Base-by-base conservation (phyloP, 1,140 invertebrate species). In the Drosophila ercepeae region DNA sequence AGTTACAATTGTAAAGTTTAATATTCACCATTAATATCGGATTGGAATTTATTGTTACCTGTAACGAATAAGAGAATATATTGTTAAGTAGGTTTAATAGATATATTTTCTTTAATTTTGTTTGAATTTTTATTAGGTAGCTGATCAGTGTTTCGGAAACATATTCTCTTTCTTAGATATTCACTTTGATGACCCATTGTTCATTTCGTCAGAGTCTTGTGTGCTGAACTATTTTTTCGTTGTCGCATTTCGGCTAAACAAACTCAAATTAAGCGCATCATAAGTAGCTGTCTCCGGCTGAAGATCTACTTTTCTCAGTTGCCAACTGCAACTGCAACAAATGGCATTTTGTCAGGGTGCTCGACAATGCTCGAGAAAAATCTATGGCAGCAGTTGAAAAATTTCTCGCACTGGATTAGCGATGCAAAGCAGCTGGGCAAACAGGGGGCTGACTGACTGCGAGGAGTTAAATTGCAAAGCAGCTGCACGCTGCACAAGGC, bases 401-500 rank as follows among this genome's bases (percentile, higher is more conserved):
- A 42, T 55, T 32, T 53, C 58, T 79, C 51, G 75, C 57, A 84
- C 71, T 78, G 79, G 77, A 86, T 86, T 86, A 81, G 72, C 72
- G 48, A 61, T 73, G 68, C 49, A 36, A n/a, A 50, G 70, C 71
- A 74, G 71, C 71, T 54, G 34, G 27, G 34, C 42, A 34, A 46
- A 41, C 8, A 52, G 25, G 46, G 32, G 18, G 23, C 3, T 18
- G 16, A 3, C 36, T 13, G 9, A 14, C 16, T 25, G 14, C 23
- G 27, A 1, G 7, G 57, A 61, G 60, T 64, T 61, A 59, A 58
- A 70, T 39, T 73, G 50, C 68, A 70, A 72, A 48, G 70, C 81
- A 84, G 75, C 81, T 86, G 81, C 73, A 81, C 67, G 75, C 81
- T 86, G 81, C 73, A 81, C 67, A 73, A 76, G 72, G 81, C 45